A percentile compares a stretch with the other conserved stretches of the same genome.
Evolutionary conservation across 35 echinoderm and acorn worm species (phyloP).

Genomic region (Apostichopus parvimensis): DNA sequence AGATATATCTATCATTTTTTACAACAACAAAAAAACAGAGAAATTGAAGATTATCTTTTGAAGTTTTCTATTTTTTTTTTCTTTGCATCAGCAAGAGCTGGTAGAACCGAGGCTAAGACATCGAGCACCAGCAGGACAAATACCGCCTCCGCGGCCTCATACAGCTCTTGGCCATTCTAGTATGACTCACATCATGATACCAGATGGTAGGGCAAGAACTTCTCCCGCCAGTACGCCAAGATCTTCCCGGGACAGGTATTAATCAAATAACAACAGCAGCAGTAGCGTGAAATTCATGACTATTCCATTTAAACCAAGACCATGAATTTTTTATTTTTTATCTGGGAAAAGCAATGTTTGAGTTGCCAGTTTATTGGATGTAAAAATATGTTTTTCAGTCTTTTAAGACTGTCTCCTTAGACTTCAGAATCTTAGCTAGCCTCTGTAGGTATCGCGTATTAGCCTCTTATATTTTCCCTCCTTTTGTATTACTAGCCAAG

Average conservation of each 20-base stretch:
- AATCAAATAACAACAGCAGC: too few species aligned
- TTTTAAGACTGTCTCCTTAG: too few species aligned
- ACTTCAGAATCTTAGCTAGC: too few species aligned
- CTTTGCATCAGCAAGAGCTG: background rate
- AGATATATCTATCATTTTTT: too few species aligned
- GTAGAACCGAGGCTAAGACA: conserved; percentile 12
- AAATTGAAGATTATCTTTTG: too few species aligned
- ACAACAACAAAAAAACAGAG: too few species aligned
- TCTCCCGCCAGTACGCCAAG: conserved; percentile 14
- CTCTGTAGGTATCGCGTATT: background rate
- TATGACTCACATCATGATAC: background rate
- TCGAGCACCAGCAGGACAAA: background rate
- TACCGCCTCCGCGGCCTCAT: conserved; percentile 22
- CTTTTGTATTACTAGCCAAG: conserved; percentile 7
- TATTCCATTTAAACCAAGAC: too few species aligned
- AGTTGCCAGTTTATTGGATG: too few species aligned
- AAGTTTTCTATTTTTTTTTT: background rate
- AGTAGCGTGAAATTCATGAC: too few species aligned
- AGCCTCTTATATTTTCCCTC: background rate
- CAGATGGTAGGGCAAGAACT: background rate
- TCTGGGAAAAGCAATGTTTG: too few species aligned
- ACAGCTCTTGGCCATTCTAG: conserved; percentile 26
- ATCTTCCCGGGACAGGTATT: conserved; percentile 22
- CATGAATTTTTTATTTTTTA: too few species aligned
- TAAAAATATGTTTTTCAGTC: too few species aligned